These are phyloP conservation scores for Cryptomyrus ogoouensis DNA, from an alignment of 2,113 vertebrate species.

Conservation along the genomic window DNA sequence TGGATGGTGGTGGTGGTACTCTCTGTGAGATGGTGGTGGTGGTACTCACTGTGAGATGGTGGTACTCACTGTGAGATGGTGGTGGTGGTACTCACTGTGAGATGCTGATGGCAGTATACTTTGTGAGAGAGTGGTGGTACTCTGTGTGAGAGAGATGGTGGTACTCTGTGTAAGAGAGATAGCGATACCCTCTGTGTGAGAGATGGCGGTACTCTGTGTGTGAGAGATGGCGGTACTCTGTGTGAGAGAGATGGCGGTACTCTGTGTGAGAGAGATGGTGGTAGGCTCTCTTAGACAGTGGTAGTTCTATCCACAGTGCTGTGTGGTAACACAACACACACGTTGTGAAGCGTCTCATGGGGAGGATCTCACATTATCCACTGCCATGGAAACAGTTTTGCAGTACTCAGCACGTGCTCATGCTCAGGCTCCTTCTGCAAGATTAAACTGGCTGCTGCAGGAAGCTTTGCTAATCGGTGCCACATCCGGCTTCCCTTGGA, in stretches of 20 bases:
- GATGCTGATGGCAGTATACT: neutral
- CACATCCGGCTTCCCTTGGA: neutral
- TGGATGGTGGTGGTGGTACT: neutral
- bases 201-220: neutral
- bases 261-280: neutral
- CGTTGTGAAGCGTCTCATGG: neutral
- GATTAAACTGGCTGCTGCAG: neutral
- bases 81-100: neutral
- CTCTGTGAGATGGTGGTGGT: neutral
- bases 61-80: neutral
- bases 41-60: neutral
- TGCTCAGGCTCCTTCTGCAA: neutral
- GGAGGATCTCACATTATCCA: neutral
- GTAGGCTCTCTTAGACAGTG: neutral
- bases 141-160: neutral
- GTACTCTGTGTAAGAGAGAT: neutral
- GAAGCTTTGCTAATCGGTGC: neutral
- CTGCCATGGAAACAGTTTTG: neutral
- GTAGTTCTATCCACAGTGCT: neutral
- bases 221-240: neutral
- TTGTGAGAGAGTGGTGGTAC: neutral
- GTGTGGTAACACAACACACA: neutral
- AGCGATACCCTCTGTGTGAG: neutral
- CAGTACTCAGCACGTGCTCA: neutral
- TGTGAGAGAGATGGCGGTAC: neutral